Evolutionary conservation across 2,888 invertebrate genomes (phyloP).

Genomic region (Steinernema scapterisci): DNA sequence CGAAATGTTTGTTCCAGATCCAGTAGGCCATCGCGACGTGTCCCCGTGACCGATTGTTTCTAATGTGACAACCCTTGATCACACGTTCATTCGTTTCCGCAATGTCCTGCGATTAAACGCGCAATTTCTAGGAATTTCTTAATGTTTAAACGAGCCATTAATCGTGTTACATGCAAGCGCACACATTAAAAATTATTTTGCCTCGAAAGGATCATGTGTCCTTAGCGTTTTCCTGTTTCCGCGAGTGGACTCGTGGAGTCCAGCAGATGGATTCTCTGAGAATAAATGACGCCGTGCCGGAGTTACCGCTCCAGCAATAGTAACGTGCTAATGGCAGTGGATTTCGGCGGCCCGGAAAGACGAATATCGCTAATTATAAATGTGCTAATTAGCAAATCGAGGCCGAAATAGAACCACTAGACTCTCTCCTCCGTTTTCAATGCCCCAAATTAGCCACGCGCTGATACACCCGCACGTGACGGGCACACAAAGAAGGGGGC

Average conservation of each 20-base stretch:
- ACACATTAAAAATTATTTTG: background rate
- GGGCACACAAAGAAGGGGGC: no score
- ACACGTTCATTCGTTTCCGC: background rate
- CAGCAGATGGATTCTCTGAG: no score
- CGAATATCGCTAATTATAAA: conserved; percentile 6
- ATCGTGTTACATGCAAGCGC: conserved; percentile 11
- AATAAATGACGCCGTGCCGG: no score
- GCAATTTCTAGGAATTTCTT: conserved; percentile 7
- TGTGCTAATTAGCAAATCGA: conserved; percentile 26
- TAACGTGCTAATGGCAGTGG: no score
- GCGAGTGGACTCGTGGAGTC: background rate
- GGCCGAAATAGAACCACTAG: conserved; percentile 2
- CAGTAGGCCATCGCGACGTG: no score
- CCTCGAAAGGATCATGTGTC: background rate
- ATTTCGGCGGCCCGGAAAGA: no score
- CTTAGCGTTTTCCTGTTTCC: background rate
- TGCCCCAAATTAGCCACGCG: conserved; percentile 3
- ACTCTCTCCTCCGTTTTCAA: background rate
- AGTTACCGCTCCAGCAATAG: no score
- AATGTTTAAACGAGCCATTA: background rate
- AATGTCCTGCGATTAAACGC: background rate
- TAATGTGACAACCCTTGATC: no score
- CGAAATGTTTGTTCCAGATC: no score
- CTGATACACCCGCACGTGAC: background rate
- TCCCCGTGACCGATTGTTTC: no score